Conservation (phyloP, 2,888 invertebrate genomes). For the Pseudoips prasinana region DNA sequence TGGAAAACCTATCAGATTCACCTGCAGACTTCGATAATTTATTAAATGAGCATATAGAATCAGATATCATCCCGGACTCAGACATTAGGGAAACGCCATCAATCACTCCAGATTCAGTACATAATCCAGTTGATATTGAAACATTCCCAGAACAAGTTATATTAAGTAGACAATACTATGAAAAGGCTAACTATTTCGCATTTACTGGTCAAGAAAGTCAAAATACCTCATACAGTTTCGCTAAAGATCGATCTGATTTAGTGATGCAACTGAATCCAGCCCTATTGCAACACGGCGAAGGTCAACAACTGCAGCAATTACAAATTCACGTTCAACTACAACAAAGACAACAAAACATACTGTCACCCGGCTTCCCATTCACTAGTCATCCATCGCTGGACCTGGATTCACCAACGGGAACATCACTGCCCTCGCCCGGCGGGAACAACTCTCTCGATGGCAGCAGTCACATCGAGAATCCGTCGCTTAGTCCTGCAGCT, state of each 20-base stretch:
- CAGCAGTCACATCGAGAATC: conserved; percentile 79
- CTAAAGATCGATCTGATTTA: conserved; percentile 83
- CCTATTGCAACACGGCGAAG: conserved; percentile 78
- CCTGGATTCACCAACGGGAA: conserved; percentile 87
- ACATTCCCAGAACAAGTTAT: conserved; percentile 89
- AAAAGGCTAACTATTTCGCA: conserved; percentile 74
- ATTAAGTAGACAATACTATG: conserved; percentile 81
- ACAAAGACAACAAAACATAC: conserved; percentile 82
- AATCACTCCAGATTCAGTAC: conserved; percentile 85
- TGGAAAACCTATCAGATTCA: conserved; percentile 90
- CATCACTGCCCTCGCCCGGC: conserved; percentile 91
- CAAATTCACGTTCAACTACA: conserved; percentile 88
- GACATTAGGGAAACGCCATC: conserved; percentile 88
- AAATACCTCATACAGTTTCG: conserved; percentile 81
- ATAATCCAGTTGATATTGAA: conserved; percentile 86
- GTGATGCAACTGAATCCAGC: conserved; percentile 82
- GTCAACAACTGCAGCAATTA: conserved; percentile 84
- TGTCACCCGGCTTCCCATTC: conserved; percentile 84
- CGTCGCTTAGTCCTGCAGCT: conserved; percentile 84
- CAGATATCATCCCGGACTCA: conserved; percentile 76
- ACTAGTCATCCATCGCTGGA: conserved; percentile 86
- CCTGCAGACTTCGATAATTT: conserved; percentile 90
- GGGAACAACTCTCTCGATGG: conserved; percentile 88
- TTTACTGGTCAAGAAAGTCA: conserved; percentile 72
- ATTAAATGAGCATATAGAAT: conserved; percentile 87